A percentile compares a stretch with the other conserved stretches of the same genome.
Evolutionary conservation across 30 jellyfish, hydroid and myxozoan species (phyloP).

Genomic region (Cassiopea xamachana): DNA sequence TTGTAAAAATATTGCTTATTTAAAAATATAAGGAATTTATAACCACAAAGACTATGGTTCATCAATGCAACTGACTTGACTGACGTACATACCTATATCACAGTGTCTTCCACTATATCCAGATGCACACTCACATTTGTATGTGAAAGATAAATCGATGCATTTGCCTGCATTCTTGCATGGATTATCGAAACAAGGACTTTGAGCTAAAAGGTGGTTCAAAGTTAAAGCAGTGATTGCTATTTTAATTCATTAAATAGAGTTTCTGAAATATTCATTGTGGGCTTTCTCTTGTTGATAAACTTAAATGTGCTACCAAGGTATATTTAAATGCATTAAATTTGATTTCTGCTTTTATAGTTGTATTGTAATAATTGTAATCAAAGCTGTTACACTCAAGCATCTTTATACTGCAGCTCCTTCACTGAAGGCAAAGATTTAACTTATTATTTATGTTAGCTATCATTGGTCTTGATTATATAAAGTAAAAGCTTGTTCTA

Average conservation of each 20-base stretch:
- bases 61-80: background rate
- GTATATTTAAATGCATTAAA: background rate
- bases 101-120: background rate
- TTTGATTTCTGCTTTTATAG: background rate
- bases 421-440: too few species aligned
- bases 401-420: too few species aligned
- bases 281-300: background rate
- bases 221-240: background rate
- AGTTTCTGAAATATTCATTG: background rate
- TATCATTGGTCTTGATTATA: too few species aligned
- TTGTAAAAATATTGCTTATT: background rate
- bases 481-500: too few species aligned
- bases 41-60: too few species aligned
- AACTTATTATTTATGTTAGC: too few species aligned
- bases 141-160: background rate
- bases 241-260: too few species aligned
- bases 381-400: too few species aligned
- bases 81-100: background rate
- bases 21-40: background rate
- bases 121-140: background rate
- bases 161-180: conserved; percentile 1
- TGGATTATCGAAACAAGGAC: background rate
- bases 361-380: too few species aligned
- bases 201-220: background rate
- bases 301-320: background rate